These are phyloP conservation scores for Drosophila melanocephala DNA, from an alignment of 2,888 invertebrate species.

Conservation along the genomic window DNA sequence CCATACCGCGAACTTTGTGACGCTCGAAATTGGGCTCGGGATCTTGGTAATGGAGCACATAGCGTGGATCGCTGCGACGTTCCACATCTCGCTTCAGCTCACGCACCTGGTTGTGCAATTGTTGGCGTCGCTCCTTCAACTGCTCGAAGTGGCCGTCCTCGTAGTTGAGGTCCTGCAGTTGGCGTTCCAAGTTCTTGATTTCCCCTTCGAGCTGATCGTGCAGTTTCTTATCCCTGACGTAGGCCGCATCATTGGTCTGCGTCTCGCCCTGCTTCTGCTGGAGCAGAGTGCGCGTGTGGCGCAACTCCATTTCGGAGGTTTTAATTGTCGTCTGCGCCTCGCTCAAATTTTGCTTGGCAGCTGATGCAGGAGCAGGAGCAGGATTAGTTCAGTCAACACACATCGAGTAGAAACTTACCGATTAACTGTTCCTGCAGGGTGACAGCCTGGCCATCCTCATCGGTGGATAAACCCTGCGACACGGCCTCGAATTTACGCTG, in stretches of 20 bases:
- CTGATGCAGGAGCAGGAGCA: conserved; percentile 83
- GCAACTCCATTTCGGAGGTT: conserved; percentile 91
- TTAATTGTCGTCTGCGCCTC: conserved; percentile 92
- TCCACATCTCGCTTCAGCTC: conserved; percentile 84
- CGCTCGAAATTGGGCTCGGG: conserved; percentile 91
- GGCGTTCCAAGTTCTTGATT: conserved; percentile 85
- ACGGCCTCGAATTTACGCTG: conserved; percentile 94
- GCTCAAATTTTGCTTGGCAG: conserved; percentile 91
- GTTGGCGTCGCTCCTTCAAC: conserved; percentile 86
- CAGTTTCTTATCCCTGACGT: conserved; percentile 88
- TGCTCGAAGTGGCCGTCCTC: conserved; percentile 88
- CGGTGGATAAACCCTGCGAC: conserved; percentile 92
- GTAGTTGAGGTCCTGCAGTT: conserved; percentile 87
- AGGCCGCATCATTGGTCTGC: conserved; percentile 89
- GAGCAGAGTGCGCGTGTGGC: conserved; percentile 88
- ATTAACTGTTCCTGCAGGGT: conserved; percentile 96
- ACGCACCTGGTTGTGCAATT: conserved; percentile 87
- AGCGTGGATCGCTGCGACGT: conserved; percentile 80
- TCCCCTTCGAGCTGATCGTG: conserved; percentile 87
- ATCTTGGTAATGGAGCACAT: conserved; percentile 90
- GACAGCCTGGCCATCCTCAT: conserved; percentile 91
- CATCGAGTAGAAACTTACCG: conserved; percentile 86
- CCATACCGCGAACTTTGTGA: conserved; percentile 90
- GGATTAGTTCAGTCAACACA: background rate
- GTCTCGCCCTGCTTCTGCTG: conserved; percentile 89